A percentile compares a stretch with the other conserved stretches of the same genome.
Conservation (phyloP, 1,140 invertebrate species). For the Monomorium pharaonis region DNA sequence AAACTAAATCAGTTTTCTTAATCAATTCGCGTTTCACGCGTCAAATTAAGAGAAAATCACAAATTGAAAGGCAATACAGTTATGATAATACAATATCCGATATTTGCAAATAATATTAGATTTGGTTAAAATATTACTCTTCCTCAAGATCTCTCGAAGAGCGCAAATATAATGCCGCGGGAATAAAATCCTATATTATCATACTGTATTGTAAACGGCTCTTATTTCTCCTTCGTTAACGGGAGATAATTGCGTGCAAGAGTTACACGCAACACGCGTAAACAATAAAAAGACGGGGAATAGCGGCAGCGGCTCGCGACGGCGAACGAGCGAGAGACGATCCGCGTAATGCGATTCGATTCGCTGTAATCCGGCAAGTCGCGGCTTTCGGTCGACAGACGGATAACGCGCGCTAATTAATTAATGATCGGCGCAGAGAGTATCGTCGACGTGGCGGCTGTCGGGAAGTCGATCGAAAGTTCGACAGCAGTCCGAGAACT, state of each 20-base stretch:
- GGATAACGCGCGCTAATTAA: conserved; percentile 49
- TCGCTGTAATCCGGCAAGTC: conserved; percentile 26
- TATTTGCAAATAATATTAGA: neutral
- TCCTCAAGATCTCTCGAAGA: neutral
- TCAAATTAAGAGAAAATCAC: neutral
- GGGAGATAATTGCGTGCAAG: neutral
- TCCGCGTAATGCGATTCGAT: conserved; percentile 40
- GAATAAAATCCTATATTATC: conserved; percentile 13
- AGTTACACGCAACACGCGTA: neutral
- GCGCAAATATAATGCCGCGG: neutral
- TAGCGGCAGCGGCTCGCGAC: too few species aligned
- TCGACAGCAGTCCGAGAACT: neutral
- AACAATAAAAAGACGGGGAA: conserved; percentile 17
- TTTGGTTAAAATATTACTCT: neutral
- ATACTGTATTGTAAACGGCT: neutral
- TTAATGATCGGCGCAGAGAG: conserved; percentile 36
- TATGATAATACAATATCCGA: neutral
- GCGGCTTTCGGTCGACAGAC: neutral
- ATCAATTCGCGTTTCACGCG: neutral
- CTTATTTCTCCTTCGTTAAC: conserved; percentile 10
- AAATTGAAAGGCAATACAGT: neutral
- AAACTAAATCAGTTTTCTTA: neutral
- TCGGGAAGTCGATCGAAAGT: conserved; percentile 47
- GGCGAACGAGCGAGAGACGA: too few species aligned
- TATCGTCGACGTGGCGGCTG: neutral